Base-by-base conservation (phyloP, 2,113 vertebrate species). In the Ranitomeya variabilis region DNA sequence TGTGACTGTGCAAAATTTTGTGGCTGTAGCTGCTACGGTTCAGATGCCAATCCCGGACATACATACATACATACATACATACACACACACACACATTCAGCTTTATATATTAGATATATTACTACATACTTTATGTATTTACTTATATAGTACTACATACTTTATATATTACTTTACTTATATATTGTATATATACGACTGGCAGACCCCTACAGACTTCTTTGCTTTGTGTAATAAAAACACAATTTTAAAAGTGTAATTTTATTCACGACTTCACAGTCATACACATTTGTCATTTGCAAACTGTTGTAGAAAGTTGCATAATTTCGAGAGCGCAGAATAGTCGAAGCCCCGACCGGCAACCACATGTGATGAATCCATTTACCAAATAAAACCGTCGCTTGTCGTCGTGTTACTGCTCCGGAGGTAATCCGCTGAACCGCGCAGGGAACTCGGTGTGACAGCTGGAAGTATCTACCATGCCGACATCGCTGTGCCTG, bases 381-480 rank as follows among this genome's bases (percentile, higher is more conserved):
- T 80, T 82, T 74, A 31, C 62, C 86, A 60, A 64, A 71, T 79
- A 37, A 60, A 45, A 51, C 4, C 4, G 55, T 16, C 67, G 45
- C 59, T 10, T 67, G 60, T 66, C 4, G 7, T 55, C 18, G 9
- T 73, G 74, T 73, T 23, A n/a, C 66, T 16, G 79, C 55, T 31
- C 23, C 31, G 21, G 64, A n/a, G 26, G 23, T 81, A 21, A 81
- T 11, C 45, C 37, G 26, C 54, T 82, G 60, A 26, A 51, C 14
- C 26, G 14, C 19, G 52, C 52, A 11, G 52, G 16, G 64, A 60
- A 37, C 18, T 18, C 45, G 54, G 52, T 3, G 21, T 73, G 87
- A 88, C 80, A 87, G 62, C 62, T 87, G 80, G 86, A 67, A 23
- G 80, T 76, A 88, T 76, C 78, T 57, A 31, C 26, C 74, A 77